Evolutionary conservation across 2,888 invertebrate species (phyloP).

Genomic region (Microlaimidae sp.): DNA sequence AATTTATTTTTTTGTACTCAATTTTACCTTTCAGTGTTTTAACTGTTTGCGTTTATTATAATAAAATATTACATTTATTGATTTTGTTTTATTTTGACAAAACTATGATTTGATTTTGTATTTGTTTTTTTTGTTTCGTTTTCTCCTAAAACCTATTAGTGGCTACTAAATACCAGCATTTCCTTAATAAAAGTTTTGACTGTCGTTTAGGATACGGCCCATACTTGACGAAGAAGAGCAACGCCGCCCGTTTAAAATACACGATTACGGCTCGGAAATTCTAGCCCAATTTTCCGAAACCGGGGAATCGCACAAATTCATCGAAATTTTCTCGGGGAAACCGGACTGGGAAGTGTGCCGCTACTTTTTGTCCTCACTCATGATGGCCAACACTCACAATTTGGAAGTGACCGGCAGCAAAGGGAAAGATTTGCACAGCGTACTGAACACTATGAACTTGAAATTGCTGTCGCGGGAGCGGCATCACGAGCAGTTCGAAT

Average conservation of each 20-base stretch:
- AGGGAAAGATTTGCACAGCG: constrained; percentile 27
- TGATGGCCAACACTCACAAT: constrained; percentile 45
- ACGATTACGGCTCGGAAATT: constrained; percentile 46
- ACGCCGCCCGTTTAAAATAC: constrained; percentile 47
- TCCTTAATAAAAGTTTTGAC: background rate
- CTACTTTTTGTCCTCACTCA: constrained; percentile 51
- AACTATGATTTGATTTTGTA: too few relatives aligned
- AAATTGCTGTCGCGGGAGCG: constrained; percentile 37
- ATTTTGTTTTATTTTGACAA: too few relatives aligned
- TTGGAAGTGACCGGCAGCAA: constrained; percentile 34
- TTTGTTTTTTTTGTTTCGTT: too few relatives aligned
- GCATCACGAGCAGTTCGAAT: constrained; percentile 35
- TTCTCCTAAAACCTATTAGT: too few relatives aligned
- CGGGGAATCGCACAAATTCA: constrained; percentile 36
- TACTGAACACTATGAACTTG: constrained; percentile 39
- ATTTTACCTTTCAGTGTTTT: too few relatives aligned
- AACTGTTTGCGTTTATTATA: too few relatives aligned
- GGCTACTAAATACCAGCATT: too few relatives aligned
- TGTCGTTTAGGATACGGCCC: too few relatives aligned
- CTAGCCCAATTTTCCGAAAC: constrained; percentile 37
- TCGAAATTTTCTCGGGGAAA: constrained; percentile 42
- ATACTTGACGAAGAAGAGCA: constrained; percentile 43
- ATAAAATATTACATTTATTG: too few relatives aligned
- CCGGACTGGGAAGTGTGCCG: constrained; percentile 47
- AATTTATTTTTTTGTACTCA: too few relatives aligned